Evolutionary conservation across 2,113 vertebrate species (phyloP), one percentile per base, ranked within the genome.

Genomic region (Gavialis gangeticus): DNA sequence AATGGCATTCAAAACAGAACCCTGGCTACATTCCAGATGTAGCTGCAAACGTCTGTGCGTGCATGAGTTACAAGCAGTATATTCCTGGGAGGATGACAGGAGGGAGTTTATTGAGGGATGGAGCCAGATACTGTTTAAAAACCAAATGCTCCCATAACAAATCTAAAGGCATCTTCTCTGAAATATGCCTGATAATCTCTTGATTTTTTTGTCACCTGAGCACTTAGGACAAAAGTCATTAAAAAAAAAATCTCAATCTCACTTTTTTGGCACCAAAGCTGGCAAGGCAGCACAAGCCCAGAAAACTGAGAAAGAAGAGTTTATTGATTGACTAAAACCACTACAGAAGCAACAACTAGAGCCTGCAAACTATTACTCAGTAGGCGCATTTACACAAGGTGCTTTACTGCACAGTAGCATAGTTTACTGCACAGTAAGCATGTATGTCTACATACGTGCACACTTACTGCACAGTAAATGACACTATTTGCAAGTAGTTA

Each of bases 91-190:
- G 17, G 17, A 2, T 71, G 63, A 18, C 12, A 79, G n/a, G n/a
- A 79, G 56, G 78, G 5, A 3, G 4, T 28, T 92, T 58, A 13
- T 24, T 24, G 66, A 12, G 27, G 66, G 25, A 79, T 19, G 8
- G 6, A 28, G 30, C 17, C 60, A 79, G 13, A 10, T 63, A 19
- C 21, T 76, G 30, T 54, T 88, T n/a, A 10, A 37, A 85, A 92
- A 81, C 10, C 1, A 0, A 10, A 0, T 63, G 24, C 60, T 88
- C 79, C 62, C 58, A 1, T 34, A 82, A 54, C 2, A 77, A 79
- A 37, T 5, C 11, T 18, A 60, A 27, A 5, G 87, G 21, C n/a
- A 87, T 21, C 12, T 73, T 82, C 89, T 79, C 18, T 87, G 66
- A 21, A 87, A 21, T 0, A 0, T 4, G 82, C 79, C 67, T 46